phyloP scores from a whole-genome alignment of 1,140 invertebrate species.

The Mya arenaria region DNA sequence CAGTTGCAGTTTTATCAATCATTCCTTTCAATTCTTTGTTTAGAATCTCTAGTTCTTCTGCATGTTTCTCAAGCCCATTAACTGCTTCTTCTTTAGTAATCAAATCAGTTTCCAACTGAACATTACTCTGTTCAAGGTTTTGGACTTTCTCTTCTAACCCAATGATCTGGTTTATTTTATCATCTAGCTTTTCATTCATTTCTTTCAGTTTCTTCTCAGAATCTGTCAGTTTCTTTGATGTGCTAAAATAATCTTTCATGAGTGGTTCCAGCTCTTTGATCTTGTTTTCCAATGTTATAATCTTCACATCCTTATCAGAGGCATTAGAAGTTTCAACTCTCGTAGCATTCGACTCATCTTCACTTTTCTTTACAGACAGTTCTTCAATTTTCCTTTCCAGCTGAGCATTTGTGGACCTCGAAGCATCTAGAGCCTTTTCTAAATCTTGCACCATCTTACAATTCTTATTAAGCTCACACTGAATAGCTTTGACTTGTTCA shows the following conservation, averaged over 20 bases:
- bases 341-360: not conserved
- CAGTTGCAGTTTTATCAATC: slow-evolving; percentile 22
- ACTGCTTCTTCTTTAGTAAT: not conserved
- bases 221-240: slow-evolving; percentile 18
- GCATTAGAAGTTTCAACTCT: not conserved
- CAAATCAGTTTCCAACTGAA: not conserved
- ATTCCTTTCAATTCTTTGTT: slow-evolving; percentile 28
- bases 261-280: slow-evolving; percentile 37
- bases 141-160: slow-evolving; percentile 4
- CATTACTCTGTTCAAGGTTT: not conserved
- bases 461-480: slow-evolving; percentile 35
- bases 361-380: slow-evolving; percentile 5
- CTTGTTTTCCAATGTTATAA: slow-evolving; percentile 4
- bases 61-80: slow-evolving; percentile 3
- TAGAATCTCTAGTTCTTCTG: slow-evolving; percentile 21
- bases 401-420: slow-evolving; percentile 4
- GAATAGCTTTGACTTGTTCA: slow-evolving; percentile 34
- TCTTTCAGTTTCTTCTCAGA: slow-evolving; percentile 5
- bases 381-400: slow-evolving; percentile 1
- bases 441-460: slow-evolving; percentile 39
- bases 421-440: slow-evolving; percentile 20
- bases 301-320: slow-evolving; percentile 9
- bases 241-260: slow-evolving; percentile 47
- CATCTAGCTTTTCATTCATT: not conserved
- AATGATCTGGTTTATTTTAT: slow-evolving; percentile 15